Evolutionary conservation across 2,888 invertebrate species (phyloP).

Genomic region (Cyrtodaria siliqua): DNA sequence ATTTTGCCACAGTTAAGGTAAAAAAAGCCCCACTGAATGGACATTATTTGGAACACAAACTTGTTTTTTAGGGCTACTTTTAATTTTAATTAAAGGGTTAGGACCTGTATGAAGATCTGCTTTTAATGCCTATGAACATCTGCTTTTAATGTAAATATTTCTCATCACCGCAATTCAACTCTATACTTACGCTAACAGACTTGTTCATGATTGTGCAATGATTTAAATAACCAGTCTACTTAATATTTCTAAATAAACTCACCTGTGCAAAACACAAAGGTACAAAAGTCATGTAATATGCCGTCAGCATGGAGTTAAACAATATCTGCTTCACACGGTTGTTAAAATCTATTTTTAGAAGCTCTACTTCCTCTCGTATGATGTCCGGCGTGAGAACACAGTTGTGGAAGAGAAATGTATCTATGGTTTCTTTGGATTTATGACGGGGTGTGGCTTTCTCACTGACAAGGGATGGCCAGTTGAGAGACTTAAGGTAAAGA

Average conservation of each 20-base stretch:
- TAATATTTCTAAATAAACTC: slow-evolving; percentile 71
- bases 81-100: no score
- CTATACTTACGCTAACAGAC: no score
- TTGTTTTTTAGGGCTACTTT: no score
- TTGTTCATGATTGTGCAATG: no score
- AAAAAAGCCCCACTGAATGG: no score
- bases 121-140: no score
- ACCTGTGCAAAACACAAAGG: slow-evolving; percentile 96
- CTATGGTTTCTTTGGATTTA: slow-evolving; percentile 38
- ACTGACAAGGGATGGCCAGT: slow-evolving; percentile 77
- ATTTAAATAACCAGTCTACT: neutral
- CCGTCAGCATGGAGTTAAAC: slow-evolving; percentile 93
- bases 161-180: no score
- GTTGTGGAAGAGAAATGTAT: slow-evolving; percentile 81
- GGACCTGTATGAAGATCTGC: no score
- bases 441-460: slow-evolving; percentile 61
- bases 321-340: slow-evolving; percentile 95
- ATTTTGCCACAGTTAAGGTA: no score
- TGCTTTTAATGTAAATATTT: no score
- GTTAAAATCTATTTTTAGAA: slow-evolving; percentile 95
- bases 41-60: no score
- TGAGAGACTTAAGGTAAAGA: slow-evolving; percentile 89
- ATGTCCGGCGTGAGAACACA: slow-evolving; percentile 86
- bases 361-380: slow-evolving; percentile 93
- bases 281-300: slow-evolving; percentile 95